Evolutionary conservation across 1,140 invertebrate genomes (phyloP).

Genomic region (Macrotrachela quadricornifera): DNA sequence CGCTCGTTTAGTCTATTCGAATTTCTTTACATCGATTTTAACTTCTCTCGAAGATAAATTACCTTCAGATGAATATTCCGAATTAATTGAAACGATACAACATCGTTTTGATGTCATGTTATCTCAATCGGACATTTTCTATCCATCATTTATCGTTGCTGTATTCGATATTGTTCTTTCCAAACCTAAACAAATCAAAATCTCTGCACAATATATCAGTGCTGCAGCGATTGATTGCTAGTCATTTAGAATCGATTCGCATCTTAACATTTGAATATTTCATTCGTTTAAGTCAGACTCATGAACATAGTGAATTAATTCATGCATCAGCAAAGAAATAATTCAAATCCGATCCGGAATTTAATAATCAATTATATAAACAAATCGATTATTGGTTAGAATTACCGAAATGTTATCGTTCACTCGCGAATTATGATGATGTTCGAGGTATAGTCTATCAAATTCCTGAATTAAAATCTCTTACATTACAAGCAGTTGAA

Average conservation of each 20-base stretch:
- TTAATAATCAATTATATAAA: not conserved
- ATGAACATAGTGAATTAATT: too few relatives aligned
- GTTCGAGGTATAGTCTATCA: conserved; percentile 38
- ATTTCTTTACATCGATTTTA: conserved; percentile 4
- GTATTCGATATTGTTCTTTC: conserved; percentile 31
- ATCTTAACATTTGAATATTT: conserved; percentile 40
- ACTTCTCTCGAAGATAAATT: conserved; percentile 7
- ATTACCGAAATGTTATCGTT: conserved; percentile 34
- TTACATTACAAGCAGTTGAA: conserved; percentile 30
- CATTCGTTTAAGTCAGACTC: conserved; percentile 14
- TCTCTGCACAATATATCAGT: conserved; percentile 14
- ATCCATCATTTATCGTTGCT: conserved; percentile 34
- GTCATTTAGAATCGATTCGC: conserved; percentile 21
- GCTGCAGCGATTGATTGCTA: conserved; percentile 15
- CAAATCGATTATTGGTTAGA: conserved; percentile 33
- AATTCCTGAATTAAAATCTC: conserved; percentile 17
- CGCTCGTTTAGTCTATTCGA: conserved; percentile 1
- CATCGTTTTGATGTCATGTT: conserved; percentile 31
- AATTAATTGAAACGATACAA: conserved; percentile 16
- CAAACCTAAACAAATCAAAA: conserved; percentile 15
- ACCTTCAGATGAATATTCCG: conserved; percentile 21
- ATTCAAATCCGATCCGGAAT: too few relatives aligned
- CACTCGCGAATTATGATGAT: conserved; percentile 39
- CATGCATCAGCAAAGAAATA: too few relatives aligned
- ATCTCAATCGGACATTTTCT: conserved; percentile 24